phyloP scores from a whole-genome alignment of 2,113 vertebrate species.

The Podarcis cretensis region DNA sequence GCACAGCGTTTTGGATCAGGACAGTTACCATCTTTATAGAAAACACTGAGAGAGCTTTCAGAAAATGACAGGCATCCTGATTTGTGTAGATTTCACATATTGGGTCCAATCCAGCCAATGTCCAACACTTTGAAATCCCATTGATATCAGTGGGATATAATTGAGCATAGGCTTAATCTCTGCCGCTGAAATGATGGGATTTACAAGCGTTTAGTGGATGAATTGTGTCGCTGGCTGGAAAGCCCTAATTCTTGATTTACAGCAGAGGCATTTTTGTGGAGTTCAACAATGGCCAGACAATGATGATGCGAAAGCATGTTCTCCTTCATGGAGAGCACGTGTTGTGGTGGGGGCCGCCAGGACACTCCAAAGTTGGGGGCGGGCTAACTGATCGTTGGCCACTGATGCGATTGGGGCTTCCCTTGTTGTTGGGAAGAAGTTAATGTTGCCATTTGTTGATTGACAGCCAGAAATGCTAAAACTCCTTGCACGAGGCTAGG shows the following conservation, averaged over 20 bases:
- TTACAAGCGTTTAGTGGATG: background rate
- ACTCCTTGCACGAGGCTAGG: too few relatives aligned
- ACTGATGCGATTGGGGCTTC: too few relatives aligned
- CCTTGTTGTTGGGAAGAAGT: too few relatives aligned
- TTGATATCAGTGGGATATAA: background rate
- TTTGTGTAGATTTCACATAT: slow-evolving; percentile 32
- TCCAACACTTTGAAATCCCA: background rate
- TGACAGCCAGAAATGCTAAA: too few relatives aligned
- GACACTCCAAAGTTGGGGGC: too few relatives aligned
- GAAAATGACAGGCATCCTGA: slow-evolving; percentile 18
- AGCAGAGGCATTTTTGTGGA: slow-evolving; percentile 8
- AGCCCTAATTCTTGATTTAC: background rate
- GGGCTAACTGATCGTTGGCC: too few relatives aligned
- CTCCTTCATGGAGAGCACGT: too few relatives aligned
- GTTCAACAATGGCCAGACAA: background rate
- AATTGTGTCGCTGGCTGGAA: background rate
- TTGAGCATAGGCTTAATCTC: background rate
- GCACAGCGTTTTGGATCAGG: slow-evolving; percentile 19
- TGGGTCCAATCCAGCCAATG: background rate
- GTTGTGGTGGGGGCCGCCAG: too few relatives aligned
- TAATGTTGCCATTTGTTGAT: too few relatives aligned
- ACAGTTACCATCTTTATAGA: slow-evolving; percentile 28
- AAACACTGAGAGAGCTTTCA: slow-evolving; percentile 31
- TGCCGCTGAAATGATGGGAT: background rate
- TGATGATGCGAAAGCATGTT: background rate